Conservation (phyloP, 2,797 vertebrate genomes). For the Peromyscus nudipes region DNA sequence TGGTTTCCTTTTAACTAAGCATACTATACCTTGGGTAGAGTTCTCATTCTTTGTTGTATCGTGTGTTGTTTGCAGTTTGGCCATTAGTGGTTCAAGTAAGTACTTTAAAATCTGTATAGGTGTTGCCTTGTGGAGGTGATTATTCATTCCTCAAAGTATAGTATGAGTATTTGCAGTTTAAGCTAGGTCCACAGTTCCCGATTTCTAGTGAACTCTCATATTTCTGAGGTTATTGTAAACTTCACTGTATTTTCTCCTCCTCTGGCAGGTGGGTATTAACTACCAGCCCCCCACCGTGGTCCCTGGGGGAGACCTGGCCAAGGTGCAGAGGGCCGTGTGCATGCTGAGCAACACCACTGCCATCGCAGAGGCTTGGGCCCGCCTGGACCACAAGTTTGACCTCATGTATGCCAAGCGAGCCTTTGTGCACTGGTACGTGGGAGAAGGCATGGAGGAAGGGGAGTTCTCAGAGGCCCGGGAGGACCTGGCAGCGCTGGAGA, state of each 20-base stretch:
- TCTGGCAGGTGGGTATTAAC: conserved; percentile 84
- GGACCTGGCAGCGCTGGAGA: conserved; percentile 89
- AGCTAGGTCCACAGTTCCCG: not conserved
- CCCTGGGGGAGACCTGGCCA: conserved; percentile 32
- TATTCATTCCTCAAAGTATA: not conserved
- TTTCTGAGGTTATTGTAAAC: not conserved
- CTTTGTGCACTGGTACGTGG: conserved; percentile 91
- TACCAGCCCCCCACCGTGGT: conserved; percentile 88
- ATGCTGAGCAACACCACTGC: conserved; percentile 25
- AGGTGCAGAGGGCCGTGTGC: not conserved
- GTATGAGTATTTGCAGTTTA: not conserved
- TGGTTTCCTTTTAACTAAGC: not conserved
- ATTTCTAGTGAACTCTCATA: not conserved
- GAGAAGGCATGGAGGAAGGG: conserved; percentile 90
- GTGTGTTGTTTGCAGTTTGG: not conserved
- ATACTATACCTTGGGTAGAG: not conserved
- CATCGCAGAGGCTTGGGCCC: conserved; percentile 6
- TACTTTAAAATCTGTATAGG: not conserved
- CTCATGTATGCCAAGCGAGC: conserved; percentile 90
- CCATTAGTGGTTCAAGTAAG: not conserved
- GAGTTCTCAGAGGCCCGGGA: conserved; percentile 90
- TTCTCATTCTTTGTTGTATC: not conserved
- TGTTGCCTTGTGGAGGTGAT: not conserved
- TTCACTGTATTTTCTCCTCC: not conserved
- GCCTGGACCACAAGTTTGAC: conserved; percentile 87